Conservation (phyloP, 1,140 invertebrate genomes). For the Drosophila ercepeae region DNA sequence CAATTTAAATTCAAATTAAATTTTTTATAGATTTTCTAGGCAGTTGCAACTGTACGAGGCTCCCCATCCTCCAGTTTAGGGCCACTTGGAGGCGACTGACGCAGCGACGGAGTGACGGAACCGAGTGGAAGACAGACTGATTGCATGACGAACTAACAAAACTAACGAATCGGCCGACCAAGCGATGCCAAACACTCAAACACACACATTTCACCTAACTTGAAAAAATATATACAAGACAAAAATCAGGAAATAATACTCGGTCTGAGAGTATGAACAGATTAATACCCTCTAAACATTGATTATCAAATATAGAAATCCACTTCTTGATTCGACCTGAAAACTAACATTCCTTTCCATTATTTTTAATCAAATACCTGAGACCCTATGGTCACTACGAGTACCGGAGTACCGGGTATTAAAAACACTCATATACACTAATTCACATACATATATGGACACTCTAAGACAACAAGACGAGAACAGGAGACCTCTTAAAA, state of each 20-base stretch:
- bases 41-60: constrained; percentile 8
- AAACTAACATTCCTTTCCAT: neutral
- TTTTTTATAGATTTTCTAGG: too few relatives aligned
- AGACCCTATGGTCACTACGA: neutral
- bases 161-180: constrained; percentile 72
- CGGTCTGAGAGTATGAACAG: neutral
- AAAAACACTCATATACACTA: constrained; percentile 22
- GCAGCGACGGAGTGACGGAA: constrained; percentile 30
- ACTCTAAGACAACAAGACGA: constrained; percentile 39
- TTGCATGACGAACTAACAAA: constrained; percentile 76
- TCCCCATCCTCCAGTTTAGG: constrained; percentile 54
- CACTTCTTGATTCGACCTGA: too few relatives aligned
- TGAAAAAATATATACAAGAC: constrained; percentile 22
- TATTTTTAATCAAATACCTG: neutral
- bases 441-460: constrained; percentile 39
- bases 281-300: neutral
- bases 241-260: neutral
- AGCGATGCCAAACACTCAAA: constrained; percentile 51
- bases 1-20: too few relatives aligned
- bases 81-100: constrained; percentile 66
- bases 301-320: too few relatives aligned
- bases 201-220: constrained; percentile 37
- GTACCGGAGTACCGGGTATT: constrained; percentile 4
- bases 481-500: constrained; percentile 69
- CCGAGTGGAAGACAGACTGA: constrained; percentile 67